These are phyloP conservation scores for Otolemur garnettii DNA, from an alignment of 2,113 vertebrate species.

Conservation along the genomic window DNA sequence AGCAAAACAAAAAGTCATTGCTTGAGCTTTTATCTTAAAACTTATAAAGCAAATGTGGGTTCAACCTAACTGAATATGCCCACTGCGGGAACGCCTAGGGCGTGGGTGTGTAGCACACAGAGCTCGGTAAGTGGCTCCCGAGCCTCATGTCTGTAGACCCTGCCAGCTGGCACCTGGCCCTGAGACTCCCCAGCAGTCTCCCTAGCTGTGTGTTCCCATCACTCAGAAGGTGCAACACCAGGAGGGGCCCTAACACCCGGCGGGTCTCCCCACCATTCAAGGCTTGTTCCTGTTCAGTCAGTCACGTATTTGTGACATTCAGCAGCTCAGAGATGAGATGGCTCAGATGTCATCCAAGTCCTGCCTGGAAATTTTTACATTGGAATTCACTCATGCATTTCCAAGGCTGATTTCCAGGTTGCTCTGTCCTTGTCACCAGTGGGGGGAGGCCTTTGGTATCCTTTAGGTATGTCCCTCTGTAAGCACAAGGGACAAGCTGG, in stretches of 20 bases:
- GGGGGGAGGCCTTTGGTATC: not conserved
- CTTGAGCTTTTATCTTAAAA: not conserved
- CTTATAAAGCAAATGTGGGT: not conserved
- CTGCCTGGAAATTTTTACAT: not conserved
- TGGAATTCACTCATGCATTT: not conserved
- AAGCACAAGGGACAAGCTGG: not conserved
- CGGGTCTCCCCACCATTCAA: not conserved
- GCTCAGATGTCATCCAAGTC: not conserved
- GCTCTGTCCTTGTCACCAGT: slow-evolving; percentile 46
- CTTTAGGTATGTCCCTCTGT: not conserved
- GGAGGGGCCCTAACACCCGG: not conserved
- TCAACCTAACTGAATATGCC: no score
- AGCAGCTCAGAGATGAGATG: not conserved
- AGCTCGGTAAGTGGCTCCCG: fast-evolving
- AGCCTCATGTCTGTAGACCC: not conserved
- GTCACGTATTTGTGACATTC: fast-evolving
- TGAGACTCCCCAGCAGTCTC: fast-evolving
- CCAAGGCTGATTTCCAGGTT: not conserved
- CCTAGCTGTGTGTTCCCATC: fast-evolving
- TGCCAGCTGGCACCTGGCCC: no score
- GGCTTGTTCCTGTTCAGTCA: not conserved
- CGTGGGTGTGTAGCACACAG: fast-evolving
- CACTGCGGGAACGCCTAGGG: fast-evolving
- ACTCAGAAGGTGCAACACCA: fast-evolving
- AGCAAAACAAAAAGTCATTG: not conserved